Evolutionary conservation across 2,113 vertebrate species (phyloP), one percentile per base, ranked within the genome.

Genomic region (Oryctolagus cuniculus): DNA sequence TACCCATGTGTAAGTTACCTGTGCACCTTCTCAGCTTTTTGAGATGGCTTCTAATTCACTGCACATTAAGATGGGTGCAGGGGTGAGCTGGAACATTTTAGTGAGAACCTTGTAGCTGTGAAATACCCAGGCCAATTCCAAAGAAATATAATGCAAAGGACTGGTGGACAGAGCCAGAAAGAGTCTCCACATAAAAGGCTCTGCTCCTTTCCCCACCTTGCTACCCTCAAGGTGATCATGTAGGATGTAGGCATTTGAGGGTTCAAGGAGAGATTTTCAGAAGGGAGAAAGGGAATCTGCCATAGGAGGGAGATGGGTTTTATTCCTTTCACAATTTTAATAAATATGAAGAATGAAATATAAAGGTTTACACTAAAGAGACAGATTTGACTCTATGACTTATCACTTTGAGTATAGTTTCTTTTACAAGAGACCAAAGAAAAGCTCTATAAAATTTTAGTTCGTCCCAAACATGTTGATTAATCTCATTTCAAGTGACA

Each of bases 371-470:
- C 24, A 13, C n/a, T 55, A 51, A 6, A 25, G 49, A 51, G 51
- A 55, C 16, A 77, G 53, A 66, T 25, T 27, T n/a, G 38, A 51
- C 61, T 87, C 73, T 81, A 36, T 89, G 44, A 81, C 67, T 19
- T 61, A 36, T 2, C 83, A 51, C 21, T 53, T 90, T 74, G 38
- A 34, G n/a, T 17, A 24, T 77, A 44, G 21, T 83, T 93, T 69
- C 75, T 87, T 92, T 82, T 61, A 87, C 7, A 89, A 55, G 16
- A 91, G 73, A 89, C 24, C 17, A 75, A 61, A 73, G 13, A 70
- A 73, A 77, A 91, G 34, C 9, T 67, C 84, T 49, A 13, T 83
- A 58, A 16, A 55, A 29, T 10, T 36, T 86, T 21, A 80, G 12
- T 63, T 25, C 15, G 66, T 67, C 66, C 34, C 53, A 67, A 74